Evolutionary conservation across 2,113 vertebrate genomes (phyloP).

Genomic region (Leucoraja erinaceus): DNA sequence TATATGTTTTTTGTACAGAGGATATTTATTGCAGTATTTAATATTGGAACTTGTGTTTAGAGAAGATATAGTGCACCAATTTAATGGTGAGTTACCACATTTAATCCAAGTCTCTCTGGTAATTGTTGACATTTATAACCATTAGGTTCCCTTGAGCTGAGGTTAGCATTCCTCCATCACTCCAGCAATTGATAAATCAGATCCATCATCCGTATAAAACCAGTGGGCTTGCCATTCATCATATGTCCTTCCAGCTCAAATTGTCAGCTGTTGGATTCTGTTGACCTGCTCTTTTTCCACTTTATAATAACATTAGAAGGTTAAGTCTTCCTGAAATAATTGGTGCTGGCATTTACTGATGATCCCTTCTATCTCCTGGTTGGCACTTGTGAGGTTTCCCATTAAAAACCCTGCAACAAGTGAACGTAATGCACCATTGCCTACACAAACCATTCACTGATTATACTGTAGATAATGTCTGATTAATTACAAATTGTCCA

Average conservation of each 20-base stretch:
- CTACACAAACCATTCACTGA: constrained; percentile 7
- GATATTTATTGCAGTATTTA: neutral
- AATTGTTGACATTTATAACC: no score
- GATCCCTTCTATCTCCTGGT: neutral
- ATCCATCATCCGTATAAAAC: neutral
- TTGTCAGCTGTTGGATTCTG: neutral
- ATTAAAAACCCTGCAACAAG: neutral
- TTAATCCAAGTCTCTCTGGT: no score
- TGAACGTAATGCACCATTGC: constrained; percentile 9
- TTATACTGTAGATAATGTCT: constrained; percentile 23
- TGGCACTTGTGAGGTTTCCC: neutral
- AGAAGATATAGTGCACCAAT: neutral
- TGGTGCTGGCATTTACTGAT: constrained; percentile 19
- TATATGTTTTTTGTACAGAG: neutral
- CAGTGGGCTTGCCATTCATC: neutral
- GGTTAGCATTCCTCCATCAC: neutral
- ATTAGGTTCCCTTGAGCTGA: neutral
- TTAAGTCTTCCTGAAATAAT: constrained; percentile 12
- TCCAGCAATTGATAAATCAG: neutral
- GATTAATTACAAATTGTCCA: constrained; percentile 10
- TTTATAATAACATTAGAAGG: constrained; percentile 12
- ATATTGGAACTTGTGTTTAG: neutral
- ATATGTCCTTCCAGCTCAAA: neutral
- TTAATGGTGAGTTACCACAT: neutral
- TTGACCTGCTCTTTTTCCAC: neutral